These are phyloP conservation scores for Myotis findleyi DNA, from an alignment of 2,797 vertebrate genomes.

Conservation along the genomic window DNA sequence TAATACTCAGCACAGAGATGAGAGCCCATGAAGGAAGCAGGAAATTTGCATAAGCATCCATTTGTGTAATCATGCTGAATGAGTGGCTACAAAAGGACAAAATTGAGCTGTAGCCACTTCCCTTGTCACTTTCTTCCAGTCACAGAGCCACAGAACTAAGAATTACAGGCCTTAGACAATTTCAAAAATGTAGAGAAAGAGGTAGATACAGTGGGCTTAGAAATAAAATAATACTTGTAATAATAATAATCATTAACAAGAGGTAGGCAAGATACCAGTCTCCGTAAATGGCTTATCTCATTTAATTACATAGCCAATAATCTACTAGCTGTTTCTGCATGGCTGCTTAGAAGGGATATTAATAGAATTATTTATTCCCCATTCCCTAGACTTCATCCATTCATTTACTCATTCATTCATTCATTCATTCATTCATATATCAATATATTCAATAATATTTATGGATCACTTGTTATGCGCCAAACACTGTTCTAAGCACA, in stretches of 20 bases:
- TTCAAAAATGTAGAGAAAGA: neutral
- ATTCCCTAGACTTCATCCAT: neutral
- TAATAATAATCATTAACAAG: neutral
- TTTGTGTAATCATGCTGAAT: neutral
- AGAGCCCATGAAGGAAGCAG: neutral
- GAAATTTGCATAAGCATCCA: neutral
- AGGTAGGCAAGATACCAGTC: neutral
- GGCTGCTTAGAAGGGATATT: neutral
- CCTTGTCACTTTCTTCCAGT: neutral
- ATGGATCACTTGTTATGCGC: neutral
- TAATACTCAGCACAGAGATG: slow-evolving; percentile 29
- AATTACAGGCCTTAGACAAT: neutral
- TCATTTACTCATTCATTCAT: neutral
- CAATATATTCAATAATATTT: neutral
- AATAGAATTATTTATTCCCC: neutral
- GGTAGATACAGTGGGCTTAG: neutral
- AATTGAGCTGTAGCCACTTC: neutral
- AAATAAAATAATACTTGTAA: neutral
- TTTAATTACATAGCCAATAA: neutral
- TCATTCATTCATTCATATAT: neutral
- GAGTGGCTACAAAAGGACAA: neutral
- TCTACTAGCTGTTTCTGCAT: neutral
- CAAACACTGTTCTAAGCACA: neutral
- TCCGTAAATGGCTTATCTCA: neutral
- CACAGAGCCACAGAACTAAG: neutral